Conservation (phyloP, 2,113 vertebrate genomes). For the Cyphomyrus plagiostoma region DNA sequence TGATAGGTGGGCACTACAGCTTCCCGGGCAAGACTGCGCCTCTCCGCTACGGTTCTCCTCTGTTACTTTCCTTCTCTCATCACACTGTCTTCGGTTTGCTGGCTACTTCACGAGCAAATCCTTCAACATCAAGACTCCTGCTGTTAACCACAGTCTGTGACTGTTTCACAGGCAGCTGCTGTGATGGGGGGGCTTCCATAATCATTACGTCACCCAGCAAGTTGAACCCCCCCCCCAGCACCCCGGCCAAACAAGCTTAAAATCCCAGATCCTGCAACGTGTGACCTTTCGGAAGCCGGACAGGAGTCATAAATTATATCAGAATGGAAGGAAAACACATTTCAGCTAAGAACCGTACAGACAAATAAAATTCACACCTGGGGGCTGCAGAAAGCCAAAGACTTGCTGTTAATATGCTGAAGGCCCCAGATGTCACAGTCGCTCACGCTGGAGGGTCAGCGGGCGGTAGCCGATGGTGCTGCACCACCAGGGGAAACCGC, state of each 20-base stretch:
- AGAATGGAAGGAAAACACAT: neutral
- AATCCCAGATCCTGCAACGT: neutral
- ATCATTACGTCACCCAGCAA: neutral
- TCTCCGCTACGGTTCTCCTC: neutral
- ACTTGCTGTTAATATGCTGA: neutral
- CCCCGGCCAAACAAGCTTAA: neutral
- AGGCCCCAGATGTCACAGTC: neutral
- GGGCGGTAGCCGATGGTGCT: neutral
- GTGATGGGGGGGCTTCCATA: neutral
- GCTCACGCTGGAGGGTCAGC: neutral
- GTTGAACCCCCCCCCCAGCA: neutral
- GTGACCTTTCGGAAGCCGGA: neutral
- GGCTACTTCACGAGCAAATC: neutral
- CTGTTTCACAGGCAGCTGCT: neutral
- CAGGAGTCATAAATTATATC: neutral
- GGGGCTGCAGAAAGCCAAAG: neutral
- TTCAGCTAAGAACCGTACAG: neutral
- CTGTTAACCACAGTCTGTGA: neutral
- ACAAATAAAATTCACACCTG: neutral
- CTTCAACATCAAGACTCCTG: neutral
- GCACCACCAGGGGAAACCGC: neutral
- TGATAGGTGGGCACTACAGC: neutral
- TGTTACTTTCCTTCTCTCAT: neutral
- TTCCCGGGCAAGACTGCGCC: neutral
- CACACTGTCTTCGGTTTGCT: neutral